Evolutionary conservation across 92 coral and sea anemone genomes (phyloP).

Genomic region (Heliopora coerulea): DNA sequence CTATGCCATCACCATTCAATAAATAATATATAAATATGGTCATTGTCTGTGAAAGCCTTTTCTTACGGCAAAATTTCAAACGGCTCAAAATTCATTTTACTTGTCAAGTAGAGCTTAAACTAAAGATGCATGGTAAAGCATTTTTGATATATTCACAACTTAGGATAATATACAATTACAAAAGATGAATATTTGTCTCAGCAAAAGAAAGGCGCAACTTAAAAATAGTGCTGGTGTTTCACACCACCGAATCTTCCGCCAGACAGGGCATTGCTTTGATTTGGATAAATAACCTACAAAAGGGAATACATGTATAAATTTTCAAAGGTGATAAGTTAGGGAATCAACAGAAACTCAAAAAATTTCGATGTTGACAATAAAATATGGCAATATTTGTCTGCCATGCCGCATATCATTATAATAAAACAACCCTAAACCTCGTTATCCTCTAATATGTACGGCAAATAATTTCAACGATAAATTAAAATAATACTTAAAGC

Average conservation of each 20-base stretch:
- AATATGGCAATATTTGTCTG: slow-evolving; percentile 15
- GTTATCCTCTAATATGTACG: slow-evolving; percentile 15
- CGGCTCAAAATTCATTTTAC: slow-evolving; percentile 28
- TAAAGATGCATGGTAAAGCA: slow-evolving; percentile 24
- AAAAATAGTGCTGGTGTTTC: slow-evolving; percentile 35
- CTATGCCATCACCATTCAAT: slow-evolving; percentile 44
- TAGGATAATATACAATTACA: slow-evolving; percentile 40
- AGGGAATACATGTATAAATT: slow-evolving; percentile 34
- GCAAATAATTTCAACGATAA: slow-evolving; percentile 45
- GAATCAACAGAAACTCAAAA: slow-evolving; percentile 12
- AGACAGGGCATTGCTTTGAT: slow-evolving; percentile 30
- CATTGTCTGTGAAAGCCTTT: slow-evolving; percentile 32
- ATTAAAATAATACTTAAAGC: slow-evolving; percentile 39
- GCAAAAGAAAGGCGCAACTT: slow-evolving; percentile 22
- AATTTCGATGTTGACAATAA: slow-evolving; percentile 12
- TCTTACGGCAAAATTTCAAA: slow-evolving; percentile 21
- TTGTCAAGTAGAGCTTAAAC: neutral
- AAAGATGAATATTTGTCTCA: slow-evolving; percentile 27
- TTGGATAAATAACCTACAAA: slow-evolving; percentile 46
- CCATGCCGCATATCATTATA: slow-evolving; percentile 4
- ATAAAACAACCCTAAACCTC: neutral
- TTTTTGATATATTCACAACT: slow-evolving; percentile 33
- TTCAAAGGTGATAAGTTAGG: slow-evolving; percentile 31
- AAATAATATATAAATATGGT: slow-evolving; percentile 48
- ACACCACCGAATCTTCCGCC: slow-evolving; percentile 37